Evolutionary conservation across 1,140 invertebrate genomes (phyloP).

Genomic region (Ostrea denselamellosa): DNA sequence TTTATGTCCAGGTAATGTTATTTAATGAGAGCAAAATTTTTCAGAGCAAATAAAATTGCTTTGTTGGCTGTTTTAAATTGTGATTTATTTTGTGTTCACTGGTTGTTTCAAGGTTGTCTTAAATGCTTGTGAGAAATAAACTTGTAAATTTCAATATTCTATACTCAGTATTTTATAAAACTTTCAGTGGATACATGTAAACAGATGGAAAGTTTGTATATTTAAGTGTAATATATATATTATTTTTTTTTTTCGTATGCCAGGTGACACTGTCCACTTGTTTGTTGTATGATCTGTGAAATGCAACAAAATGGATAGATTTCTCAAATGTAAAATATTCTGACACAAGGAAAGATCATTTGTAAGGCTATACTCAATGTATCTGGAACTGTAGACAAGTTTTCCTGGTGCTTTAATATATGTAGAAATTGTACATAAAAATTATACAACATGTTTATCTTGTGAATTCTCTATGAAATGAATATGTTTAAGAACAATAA

Average conservation of each 20-base stretch:
- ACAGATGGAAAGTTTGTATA: background rate
- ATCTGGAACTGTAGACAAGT: background rate
- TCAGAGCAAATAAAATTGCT: background rate
- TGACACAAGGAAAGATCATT: background rate
- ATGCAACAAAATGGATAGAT: background rate
- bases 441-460: background rate
- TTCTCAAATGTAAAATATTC: background rate
- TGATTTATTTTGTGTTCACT: background rate
- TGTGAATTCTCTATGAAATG: conserved; percentile 28
- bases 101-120: background rate
- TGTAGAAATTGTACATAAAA: conserved; percentile 23
- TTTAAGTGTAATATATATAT: background rate
- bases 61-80: no score
- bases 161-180: background rate
- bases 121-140: background rate
- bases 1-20: background rate
- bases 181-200: background rate
- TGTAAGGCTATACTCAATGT: background rate
- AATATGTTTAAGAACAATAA: background rate
- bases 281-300: no score
- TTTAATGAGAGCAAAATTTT: background rate
- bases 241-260: no score
- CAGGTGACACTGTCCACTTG: no score
- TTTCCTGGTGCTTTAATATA: conserved; percentile 34
- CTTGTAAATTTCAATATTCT: background rate